Evolutionary conservation across 2,113 vertebrate species (phyloP).

Genomic region (human): DNA sequence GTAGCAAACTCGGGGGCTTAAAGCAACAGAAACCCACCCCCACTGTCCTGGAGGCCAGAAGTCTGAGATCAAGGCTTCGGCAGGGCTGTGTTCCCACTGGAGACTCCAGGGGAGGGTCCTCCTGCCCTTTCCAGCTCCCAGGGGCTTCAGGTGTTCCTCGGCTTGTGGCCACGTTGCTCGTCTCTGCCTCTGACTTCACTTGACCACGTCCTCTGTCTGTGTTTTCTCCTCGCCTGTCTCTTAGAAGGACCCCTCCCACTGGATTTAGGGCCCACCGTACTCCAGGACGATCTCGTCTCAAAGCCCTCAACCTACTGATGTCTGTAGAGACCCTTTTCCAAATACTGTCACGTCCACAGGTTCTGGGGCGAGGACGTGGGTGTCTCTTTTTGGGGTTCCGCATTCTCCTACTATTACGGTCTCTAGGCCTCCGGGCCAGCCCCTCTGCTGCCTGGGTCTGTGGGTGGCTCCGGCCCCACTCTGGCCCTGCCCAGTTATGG

Average conservation of each 20-base stretch:
- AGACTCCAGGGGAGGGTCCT: too few species aligned
- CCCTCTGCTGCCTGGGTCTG: not conserved
- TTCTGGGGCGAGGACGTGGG: not conserved
- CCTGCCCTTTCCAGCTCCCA: not conserved
- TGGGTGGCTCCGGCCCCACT: not conserved
- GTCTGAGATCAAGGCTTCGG: not conserved
- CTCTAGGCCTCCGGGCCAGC: too few species aligned
- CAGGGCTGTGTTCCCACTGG: fast-evolving
- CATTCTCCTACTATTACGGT: not conserved
- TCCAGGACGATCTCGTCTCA: not conserved
- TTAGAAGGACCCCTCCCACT: not conserved
- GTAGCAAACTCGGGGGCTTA: not conserved
- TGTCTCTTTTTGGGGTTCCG: not conserved
- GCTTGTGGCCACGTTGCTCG: fast-evolving
- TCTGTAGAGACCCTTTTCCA: not conserved
- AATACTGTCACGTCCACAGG: not conserved
- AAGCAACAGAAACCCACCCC: fast-evolving
- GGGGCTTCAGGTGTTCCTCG: not conserved
- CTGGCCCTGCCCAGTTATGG: not conserved
- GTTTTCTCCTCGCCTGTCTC: not conserved
- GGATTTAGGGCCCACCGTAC: not conserved
- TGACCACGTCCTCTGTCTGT: fast-evolving
- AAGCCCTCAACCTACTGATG: not conserved
- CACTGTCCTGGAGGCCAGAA: not conserved
- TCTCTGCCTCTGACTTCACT: not conserved